A percentile compares a stretch with the other conserved stretches of the same genome.
Conservation (phyloP, 2,113 vertebrate genomes). For the Clinocottus analis region DNA sequence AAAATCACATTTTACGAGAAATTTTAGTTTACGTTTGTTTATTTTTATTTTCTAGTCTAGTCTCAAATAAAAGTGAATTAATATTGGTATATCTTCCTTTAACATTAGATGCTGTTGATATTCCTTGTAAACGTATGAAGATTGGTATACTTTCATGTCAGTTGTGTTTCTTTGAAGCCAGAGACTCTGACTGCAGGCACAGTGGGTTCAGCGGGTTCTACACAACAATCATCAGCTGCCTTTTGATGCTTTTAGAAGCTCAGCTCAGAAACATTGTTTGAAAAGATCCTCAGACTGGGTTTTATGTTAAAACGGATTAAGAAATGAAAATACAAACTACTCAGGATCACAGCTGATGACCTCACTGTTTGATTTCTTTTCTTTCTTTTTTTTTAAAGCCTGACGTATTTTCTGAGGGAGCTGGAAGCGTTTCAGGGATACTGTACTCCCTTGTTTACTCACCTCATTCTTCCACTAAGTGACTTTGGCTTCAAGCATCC, state of each 20-base stretch:
- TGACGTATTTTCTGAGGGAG: background rate
- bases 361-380: background rate
- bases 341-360: background rate
- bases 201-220: background rate
- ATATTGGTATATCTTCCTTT: background rate
- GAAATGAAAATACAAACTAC: background rate
- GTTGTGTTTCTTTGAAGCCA: background rate
- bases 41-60: no score
- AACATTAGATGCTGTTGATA: background rate
- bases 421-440: background rate
- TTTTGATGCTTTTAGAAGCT: background rate
- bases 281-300: background rate
- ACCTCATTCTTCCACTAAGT: constrained; percentile 4
- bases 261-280: background rate
- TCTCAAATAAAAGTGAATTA: no score
- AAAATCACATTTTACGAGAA: background rate
- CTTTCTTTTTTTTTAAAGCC: background rate
- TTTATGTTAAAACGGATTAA: background rate
- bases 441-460: background rate
- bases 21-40: no score
- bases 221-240: constrained; percentile 2
- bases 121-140: background rate
- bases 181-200: background rate
- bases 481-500: constrained; percentile 24
- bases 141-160: constrained; percentile 1